A percentile compares a stretch with the other conserved stretches of the same genome.
Evolutionary conservation across 2,797 vertebrate genomes (phyloP).

Genomic region (Delichon dasypus): DNA sequence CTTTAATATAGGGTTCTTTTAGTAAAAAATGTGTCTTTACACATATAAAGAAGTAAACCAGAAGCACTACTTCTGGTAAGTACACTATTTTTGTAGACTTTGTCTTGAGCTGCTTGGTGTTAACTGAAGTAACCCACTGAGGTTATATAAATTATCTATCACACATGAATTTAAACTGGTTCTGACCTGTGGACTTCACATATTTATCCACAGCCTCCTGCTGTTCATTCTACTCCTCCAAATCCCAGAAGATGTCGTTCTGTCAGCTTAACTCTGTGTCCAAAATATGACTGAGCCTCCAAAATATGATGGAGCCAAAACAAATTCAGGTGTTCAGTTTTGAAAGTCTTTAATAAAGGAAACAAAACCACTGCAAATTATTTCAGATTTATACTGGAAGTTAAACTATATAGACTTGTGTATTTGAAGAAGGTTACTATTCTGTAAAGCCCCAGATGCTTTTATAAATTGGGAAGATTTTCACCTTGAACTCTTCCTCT

Average conservation of each 20-base stretch:
- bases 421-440: not conserved
- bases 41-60: not conserved
- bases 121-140: not conserved
- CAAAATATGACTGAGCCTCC: not conserved
- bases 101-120: not conserved
- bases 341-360: not conserved
- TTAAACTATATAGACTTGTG: not conserved
- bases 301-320: not conserved
- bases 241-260: not conserved
- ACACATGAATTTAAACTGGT: not conserved
- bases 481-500: not conserved
- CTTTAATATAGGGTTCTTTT: not conserved
- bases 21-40: not conserved
- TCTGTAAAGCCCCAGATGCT: not conserved
- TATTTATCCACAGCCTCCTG: not conserved
- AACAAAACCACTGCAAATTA: not conserved
- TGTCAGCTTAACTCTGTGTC: not conserved
- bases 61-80: not conserved
- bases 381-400: not conserved
- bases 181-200: not conserved
- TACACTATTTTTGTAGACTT: not conserved
- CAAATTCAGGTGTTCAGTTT: not conserved
- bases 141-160: not conserved
- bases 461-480: not conserved
- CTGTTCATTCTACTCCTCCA: not conserved